Conservation (phyloP, 2,888 invertebrate genomes). For the Busseola fusca region DNA sequence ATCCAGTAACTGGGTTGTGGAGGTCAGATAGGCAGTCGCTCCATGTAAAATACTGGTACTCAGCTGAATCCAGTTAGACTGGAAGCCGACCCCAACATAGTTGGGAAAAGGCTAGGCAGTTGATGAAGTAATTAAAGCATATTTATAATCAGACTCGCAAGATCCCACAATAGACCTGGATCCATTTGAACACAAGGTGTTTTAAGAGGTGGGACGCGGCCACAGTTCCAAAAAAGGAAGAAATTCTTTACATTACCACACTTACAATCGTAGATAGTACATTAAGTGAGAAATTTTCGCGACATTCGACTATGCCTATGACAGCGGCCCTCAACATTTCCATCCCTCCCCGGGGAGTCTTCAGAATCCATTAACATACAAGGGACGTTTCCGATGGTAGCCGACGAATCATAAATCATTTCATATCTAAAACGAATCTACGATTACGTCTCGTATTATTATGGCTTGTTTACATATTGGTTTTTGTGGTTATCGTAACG, state of each 20-base stretch:
- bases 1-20: too few species aligned
- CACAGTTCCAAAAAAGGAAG: not conserved
- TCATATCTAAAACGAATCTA: constrained; percentile 58
- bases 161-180: not conserved
- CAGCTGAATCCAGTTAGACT: too few species aligned
- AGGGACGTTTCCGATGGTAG: constrained; percentile 58
- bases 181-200: not conserved
- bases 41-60: too few species aligned
- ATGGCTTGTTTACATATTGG: constrained; percentile 39
- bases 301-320: constrained; percentile 40
- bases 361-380: constrained; percentile 60
- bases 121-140: not conserved
- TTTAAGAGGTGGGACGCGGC: not conserved
- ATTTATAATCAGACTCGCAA: not conserved
- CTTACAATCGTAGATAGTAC: not conserved
- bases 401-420: constrained; percentile 57
- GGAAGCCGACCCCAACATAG: too few species aligned
- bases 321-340: constrained; percentile 57
- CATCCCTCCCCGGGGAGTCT: constrained; percentile 49
- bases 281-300: constrained; percentile 33
- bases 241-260: constrained; percentile 10
- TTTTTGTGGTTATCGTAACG: constrained; percentile 7
- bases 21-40: too few species aligned
- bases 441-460: constrained; percentile 43
- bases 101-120: too few species aligned